Base-by-base conservation (phyloP, 2,888 invertebrate genomes). In the Nyleta sp. region DNA sequence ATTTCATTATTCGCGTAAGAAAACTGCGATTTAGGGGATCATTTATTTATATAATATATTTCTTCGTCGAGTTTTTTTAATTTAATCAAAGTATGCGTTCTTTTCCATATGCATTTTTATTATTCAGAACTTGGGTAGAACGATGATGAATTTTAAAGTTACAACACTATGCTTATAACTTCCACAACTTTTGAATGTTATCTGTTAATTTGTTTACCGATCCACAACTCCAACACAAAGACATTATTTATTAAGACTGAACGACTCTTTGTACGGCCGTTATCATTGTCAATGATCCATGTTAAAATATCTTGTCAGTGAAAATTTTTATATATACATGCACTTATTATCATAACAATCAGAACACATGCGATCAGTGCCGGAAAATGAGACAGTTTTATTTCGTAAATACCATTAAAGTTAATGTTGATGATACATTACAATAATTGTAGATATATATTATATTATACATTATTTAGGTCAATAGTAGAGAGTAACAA, bases 231-330 rank as follows among this genome's bases (percentile, higher is more conserved):
- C 38, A 53, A 59, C 13, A 24, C 28, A 48, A 60, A 65, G n/a
- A 55, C 17, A 77, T 77, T 72, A 31, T 77, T 77, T 77, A 44
- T 72, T 77, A 72, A 77, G 77, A 77, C 72, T 77, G 77, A 77
- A 60, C 11, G 0, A 67, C 31, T 60, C 52, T 53, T 70, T 62
- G 33, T 78, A 80, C 62, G 52, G 64, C 62, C 22, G 35, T 38
- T 62, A 59, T 46, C 24, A 59, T 50, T 60, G 18, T 40, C 40
- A 65, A 60, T 46, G 13, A 52, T 22, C 22, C 20, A 17, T 6
- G 13, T 50, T 38, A 38, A 52, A 50, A 67, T 17, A 15, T 28
- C 55, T 38, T 40, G 24, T 24, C 7, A 48, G n/a, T 52, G 8
- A 11, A 24, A 13, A 13, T 50, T 64, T 64, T 52, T 28, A 50